Conservation (phyloP, 1,140 invertebrate genomes). For the Panagrolaimus sp. region DNA sequence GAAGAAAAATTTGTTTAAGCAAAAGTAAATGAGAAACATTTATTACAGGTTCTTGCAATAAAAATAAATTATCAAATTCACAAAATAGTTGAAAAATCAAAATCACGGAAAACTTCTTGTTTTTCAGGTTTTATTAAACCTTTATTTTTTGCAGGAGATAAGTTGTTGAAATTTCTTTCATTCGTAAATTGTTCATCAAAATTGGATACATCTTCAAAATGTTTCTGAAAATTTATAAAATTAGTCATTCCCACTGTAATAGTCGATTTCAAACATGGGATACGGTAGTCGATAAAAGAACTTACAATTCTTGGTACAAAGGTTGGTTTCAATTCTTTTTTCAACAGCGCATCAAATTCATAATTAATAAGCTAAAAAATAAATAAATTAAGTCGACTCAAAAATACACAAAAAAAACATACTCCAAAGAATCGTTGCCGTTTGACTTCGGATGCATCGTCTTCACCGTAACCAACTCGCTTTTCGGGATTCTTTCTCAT, state of each 20-base stretch:
- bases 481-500: slow-evolving; percentile 93
- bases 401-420: slow-evolving; percentile 25
- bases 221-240: slow-evolving; percentile 64
- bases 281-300: slow-evolving; percentile 23
- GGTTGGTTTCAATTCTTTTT: slow-evolving; percentile 73
- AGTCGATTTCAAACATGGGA: too few species aligned
- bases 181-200: slow-evolving; percentile 99
- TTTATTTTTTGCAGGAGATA: slow-evolving; percentile 95
- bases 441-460: slow-evolving; percentile 98
- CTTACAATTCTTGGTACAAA: slow-evolving; percentile 69
- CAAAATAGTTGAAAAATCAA: slow-evolving; percentile 68
- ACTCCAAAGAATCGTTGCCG: slow-evolving; percentile 83
- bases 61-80: too few species aligned
- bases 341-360: slow-evolving; percentile 65
- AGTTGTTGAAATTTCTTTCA: slow-evolving; percentile 80
- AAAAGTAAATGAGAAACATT: too few species aligned
- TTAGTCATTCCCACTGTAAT: too few species aligned
- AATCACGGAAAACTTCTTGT: slow-evolving; percentile 86
- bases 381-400: slow-evolving; percentile 10
- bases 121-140: slow-evolving; percentile 77
- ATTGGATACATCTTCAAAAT: slow-evolving; percentile 94
- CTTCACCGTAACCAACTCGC: slow-evolving; percentile 88
- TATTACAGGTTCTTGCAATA: too few species aligned
- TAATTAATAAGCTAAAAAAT: slow-evolving; percentile 24
- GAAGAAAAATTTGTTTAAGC: too few species aligned